These are phyloP conservation scores for Chrosomus eos DNA, from an alignment of 2,797 vertebrate genomes.

Conservation along the genomic window DNA sequence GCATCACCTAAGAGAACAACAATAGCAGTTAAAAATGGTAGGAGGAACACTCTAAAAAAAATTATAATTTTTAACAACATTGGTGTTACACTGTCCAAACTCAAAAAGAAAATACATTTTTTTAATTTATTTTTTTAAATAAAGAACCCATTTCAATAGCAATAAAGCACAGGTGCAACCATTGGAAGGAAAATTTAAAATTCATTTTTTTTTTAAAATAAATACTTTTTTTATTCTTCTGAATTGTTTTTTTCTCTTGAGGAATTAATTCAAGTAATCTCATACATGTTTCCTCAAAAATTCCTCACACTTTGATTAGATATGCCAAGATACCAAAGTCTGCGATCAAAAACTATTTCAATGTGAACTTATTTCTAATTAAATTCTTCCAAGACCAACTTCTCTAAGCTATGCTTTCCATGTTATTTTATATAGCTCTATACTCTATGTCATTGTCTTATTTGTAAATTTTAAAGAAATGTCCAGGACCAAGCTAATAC, in stretches of 20 bases:
- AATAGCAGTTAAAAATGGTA: conserved; percentile 23
- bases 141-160: too few species aligned
- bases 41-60: too few species aligned
- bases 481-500: neutral
- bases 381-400: neutral
- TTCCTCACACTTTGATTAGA: neutral
- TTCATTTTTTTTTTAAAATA: neutral
- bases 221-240: neutral
- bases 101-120: neutral
- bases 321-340: neutral
- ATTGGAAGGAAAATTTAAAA: neutral
- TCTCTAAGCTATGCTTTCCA: neutral
- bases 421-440: neutral
- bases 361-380: too few species aligned
- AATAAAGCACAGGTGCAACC: neutral
- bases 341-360: neutral
- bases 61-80: neutral
- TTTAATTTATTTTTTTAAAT: neutral
- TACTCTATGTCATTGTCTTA: neutral
- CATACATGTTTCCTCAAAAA: neutral
- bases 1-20: conserved; percentile 88
- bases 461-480: neutral
- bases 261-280: too few species aligned
- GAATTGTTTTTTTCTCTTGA: neutral
- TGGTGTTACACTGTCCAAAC: neutral